Conservation (phyloP, 1,140 invertebrate genomes). For the Dufourea novaeangliae region DNA sequence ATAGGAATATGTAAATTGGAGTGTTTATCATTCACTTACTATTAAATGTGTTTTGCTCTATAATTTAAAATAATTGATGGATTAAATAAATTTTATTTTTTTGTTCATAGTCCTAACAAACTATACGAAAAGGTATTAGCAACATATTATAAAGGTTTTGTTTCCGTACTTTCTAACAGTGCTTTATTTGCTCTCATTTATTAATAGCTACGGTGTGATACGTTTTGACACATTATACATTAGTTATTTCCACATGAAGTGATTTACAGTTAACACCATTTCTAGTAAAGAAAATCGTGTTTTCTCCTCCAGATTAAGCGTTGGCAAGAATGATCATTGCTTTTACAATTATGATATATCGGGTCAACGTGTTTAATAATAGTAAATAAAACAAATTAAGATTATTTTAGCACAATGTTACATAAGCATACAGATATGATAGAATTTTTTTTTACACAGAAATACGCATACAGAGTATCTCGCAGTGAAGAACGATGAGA, state of each 20-base stretch:
- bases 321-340: conserved; percentile 65
- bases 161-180: conserved; percentile 41
- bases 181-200: conserved; percentile 58
- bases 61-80: too few species aligned
- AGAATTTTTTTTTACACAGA: conserved; percentile 1
- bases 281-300: conserved; percentile 36
- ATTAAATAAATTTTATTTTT: too few species aligned
- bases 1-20: too few species aligned
- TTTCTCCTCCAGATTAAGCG: conserved; percentile 44
- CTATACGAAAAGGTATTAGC: neutral
- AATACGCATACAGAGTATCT: conserved; percentile 34
- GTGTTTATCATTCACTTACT: too few species aligned
- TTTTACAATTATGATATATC: conserved; percentile 45
- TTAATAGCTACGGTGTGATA: conserved; percentile 52
- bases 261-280: conserved; percentile 38
- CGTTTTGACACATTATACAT: conserved; percentile 19
- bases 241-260: conserved; percentile 42
- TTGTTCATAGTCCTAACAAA: too few species aligned
- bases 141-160: neutral
- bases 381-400: conserved; percentile 26
- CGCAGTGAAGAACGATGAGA: neutral
- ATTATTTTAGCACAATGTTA: conserved; percentile 16
- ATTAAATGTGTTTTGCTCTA: too few species aligned
- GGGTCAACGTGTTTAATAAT: neutral
- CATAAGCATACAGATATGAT: neutral